phyloP scores from a whole-genome alignment of 2,888 invertebrate genomes.

The Halictus ligatus region DNA sequence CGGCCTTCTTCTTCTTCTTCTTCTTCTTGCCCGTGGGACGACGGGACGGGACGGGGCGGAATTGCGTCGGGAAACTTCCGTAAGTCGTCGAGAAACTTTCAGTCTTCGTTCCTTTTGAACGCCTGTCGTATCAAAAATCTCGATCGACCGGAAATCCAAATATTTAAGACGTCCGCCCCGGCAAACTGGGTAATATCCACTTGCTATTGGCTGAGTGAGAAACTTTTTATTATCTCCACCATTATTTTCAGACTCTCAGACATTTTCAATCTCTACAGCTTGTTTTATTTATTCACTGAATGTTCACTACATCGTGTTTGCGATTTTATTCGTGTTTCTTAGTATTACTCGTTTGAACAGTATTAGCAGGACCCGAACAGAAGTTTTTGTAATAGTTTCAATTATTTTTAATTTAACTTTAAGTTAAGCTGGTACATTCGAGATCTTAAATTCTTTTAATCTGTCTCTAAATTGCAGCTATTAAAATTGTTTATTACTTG shows the following conservation, averaged over 20 bases:
- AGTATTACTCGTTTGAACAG: too few species aligned
- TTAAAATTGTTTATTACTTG: too few species aligned
- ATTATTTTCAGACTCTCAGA: not conserved
- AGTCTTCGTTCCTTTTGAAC: constrained; percentile 28
- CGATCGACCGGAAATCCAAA: constrained; percentile 36
- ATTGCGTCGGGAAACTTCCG: constrained; percentile 58
- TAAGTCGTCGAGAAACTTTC: constrained; percentile 55
- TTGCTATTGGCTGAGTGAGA: not conserved
- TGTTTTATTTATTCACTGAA: not conserved
- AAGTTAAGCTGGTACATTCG: too few species aligned
- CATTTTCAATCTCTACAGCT: not conserved
- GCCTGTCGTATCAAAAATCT: constrained; percentile 10
- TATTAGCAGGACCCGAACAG: too few species aligned
- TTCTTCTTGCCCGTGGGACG: constrained; percentile 36
- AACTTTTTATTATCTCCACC: not conserved
- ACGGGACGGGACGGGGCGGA: constrained; percentile 19
- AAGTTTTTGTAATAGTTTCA: too few species aligned
- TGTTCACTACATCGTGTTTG: not conserved
- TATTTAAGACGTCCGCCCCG: not conserved
- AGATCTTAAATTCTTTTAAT: too few species aligned
- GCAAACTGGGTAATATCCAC: constrained; percentile 16
- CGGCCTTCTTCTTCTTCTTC: not conserved
- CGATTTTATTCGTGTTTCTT: too few species aligned
- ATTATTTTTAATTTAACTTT: too few species aligned
- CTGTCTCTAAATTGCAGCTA: too few species aligned